Evolutionary conservation across 2,797 vertebrate genomes (phyloP), one percentile per base, ranked within the genome.

Genomic region (Aeoliscus strigatus): DNA sequence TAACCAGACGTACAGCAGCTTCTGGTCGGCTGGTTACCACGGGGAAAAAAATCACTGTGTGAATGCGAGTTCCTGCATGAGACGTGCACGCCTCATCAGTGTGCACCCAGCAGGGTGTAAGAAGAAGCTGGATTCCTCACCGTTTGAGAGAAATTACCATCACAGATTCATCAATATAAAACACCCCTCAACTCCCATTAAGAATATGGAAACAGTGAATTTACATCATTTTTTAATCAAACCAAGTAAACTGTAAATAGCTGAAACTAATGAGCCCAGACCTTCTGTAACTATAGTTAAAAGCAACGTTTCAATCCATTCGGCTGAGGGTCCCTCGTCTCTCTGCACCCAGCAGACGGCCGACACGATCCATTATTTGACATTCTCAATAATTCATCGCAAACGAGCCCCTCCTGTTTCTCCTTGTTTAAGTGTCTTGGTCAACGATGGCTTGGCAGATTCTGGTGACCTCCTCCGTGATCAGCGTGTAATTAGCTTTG

Each of bases 301-400:
- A 74, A 73, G 67, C 66, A 73, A 82, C 80, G 65, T 64, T 80
- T 71, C 60, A 81, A 36, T 62, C 66, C 51, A 52, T 79, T 81
- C 57, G 80, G 79, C 81, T 83, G 60, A 83, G 67, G 73, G 73
- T 67, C 58, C 37, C n/a, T 32, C 62, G 65, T 78, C 75, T 81
- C 67, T 37, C 27, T 75, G 74, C 75, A 68, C 67, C 75, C 61
- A 17, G 31, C 52, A 40, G 80, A 69, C 64, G 51, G 64, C 49
- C 76, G 62, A 70, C 75, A 67, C 70, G 63, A 77, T 80, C 88
- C 79, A 85, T 84, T 70, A 82, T 72, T 68, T 74, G 80, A 77
- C 75, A 44, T 68, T 56, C 57, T 87, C 61, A 85, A 87, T 88
- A 83, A 87, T 88, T 85, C 67, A 87, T 69, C 50, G 51, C 40